Evolutionary conservation across 64 coral and sea anemone genomes (phyloP).

Genomic region (Stichodactyla helianthus): DNA sequence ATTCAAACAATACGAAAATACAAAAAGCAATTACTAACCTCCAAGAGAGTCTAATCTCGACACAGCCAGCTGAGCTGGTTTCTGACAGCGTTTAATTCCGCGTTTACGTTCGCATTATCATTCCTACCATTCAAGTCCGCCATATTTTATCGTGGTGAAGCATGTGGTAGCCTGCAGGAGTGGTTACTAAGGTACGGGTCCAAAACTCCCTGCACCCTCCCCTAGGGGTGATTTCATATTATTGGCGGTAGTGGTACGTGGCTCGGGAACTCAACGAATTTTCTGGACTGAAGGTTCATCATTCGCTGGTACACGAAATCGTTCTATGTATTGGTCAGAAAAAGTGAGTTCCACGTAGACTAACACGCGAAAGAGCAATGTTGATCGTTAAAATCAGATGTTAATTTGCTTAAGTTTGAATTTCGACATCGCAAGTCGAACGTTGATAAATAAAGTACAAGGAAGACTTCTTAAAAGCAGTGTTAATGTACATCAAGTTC

Average conservation of each 20-base stretch:
- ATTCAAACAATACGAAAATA: not conserved
- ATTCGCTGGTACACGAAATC: too few relatives aligned
- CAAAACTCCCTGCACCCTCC: not conserved
- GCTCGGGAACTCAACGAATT: not conserved
- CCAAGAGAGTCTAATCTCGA: not conserved
- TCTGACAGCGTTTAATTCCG: conserved; percentile 10
- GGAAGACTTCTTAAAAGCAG: not conserved
- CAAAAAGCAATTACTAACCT: conserved; percentile 9
- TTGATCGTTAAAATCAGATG: not conserved
- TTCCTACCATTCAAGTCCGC: not conserved
- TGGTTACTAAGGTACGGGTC: not conserved
- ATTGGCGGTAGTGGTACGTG: not conserved
- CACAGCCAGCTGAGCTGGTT: conserved; percentile 1
- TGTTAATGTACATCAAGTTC: not conserved
- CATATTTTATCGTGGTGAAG: not conserved
- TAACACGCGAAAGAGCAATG: not conserved
- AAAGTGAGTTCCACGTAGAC: too few relatives aligned
- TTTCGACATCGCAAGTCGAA: not conserved
- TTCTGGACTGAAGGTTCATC: not conserved
- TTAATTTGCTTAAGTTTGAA: not conserved
- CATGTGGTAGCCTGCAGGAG: too few relatives aligned
- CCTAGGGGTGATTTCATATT: conserved; percentile 12
- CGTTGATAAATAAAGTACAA: not conserved
- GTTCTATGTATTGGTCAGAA: too few relatives aligned
- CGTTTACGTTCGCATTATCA: not conserved